phyloP scores from a whole-genome alignment of 2,888 invertebrate genomes.

The Spodoptera littoralis region DNA sequence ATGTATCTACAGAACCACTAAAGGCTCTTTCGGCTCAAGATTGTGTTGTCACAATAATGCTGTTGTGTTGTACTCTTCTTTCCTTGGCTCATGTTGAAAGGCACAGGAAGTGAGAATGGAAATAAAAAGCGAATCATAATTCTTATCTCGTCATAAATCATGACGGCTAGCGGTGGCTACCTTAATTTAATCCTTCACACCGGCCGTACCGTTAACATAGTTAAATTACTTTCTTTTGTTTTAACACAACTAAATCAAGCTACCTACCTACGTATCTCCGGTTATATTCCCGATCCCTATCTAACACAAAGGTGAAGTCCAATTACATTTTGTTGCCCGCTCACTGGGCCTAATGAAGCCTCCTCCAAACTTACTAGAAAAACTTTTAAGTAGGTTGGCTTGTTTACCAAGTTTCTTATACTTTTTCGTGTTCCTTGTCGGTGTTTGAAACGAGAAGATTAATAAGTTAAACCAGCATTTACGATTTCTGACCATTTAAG shows the following conservation, averaged over 20 bases:
- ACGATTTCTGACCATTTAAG: no score
- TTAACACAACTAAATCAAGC: conserved; percentile 56
- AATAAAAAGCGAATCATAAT: conserved; percentile 5
- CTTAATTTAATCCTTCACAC: conserved; percentile 22
- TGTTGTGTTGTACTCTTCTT: conserved; percentile 7
- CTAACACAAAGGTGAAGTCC: conserved; percentile 61
- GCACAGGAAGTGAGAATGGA: not conserved
- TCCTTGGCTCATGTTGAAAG: conserved; percentile 10
- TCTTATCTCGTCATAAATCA: conserved; percentile 20
- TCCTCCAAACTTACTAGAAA: conserved; percentile 47
- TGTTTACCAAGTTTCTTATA: conserved; percentile 27
- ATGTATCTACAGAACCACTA: conserved; percentile 12
- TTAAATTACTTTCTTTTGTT: conserved; percentile 67
- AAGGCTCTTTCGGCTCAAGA: conserved; percentile 15
- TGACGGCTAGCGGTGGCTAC: conserved; percentile 3
- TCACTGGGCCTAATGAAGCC: conserved; percentile 73
- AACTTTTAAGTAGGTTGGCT: conserved; percentile 51
- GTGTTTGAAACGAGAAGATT: no score
- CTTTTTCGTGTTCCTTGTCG: conserved; percentile 7
- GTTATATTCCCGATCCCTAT: conserved; percentile 64
- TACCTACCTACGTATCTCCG: conserved; percentile 32
- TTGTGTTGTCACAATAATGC: conserved; percentile 13
- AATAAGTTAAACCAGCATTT: no score
- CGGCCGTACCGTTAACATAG: conserved; percentile 11
- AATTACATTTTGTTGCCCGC: conserved; percentile 70